Evolutionary conservation across 2,888 invertebrate species (phyloP), one percentile per base, ranked within the genome.

Genomic region (Aelia acuminata): DNA sequence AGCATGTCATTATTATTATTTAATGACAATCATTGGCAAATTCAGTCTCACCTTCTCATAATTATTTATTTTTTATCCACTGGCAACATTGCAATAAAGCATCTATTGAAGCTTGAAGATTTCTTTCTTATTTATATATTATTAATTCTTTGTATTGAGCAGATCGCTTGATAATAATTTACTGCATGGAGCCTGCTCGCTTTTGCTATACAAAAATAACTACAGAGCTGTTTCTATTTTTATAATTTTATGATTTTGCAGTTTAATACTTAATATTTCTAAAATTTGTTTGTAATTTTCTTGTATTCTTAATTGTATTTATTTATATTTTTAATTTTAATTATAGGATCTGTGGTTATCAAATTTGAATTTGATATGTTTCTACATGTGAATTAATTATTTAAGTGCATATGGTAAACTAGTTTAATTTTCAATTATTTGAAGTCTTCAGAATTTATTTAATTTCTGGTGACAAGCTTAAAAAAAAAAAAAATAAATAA

Each of bases 171-270:
- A 48, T 22, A 50, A 88, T 84, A 50, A 88, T 84, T 88, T 88
- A 84, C 43, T 88, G 88, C 88, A 88, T 88, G 88, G 26, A 75
- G 50, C 87, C 48, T 50, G 84, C 70, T 89, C 84, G 89, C 50
- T 57, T 57, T 84, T 75, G 48, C 48, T 84, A 49, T 84, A n/a
- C 39, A 87, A 49, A 18, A 26, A 80, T 80, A 49, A 70, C 47
- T 87, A 49, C 39, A 26, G 10, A 70, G 87, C 49, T 87, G 18
- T 87, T 47, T 47, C 43, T 70, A 53, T 39, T 7, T 47, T 84
- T 84, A n/a, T 43, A 84, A 39, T 84, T 49, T 49, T 84, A 84
- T 84, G 22, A 85, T 49, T 22, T 85, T 50, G 50, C 49, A 85
- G 26, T 85, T 35, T 48, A 49, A 47, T 53, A 47, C 22, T 53